Evolutionary conservation across 1,140 invertebrate genomes (phyloP), one percentile per base, ranked within the genome.

Genomic region (Zaprionus ornatus): DNA sequence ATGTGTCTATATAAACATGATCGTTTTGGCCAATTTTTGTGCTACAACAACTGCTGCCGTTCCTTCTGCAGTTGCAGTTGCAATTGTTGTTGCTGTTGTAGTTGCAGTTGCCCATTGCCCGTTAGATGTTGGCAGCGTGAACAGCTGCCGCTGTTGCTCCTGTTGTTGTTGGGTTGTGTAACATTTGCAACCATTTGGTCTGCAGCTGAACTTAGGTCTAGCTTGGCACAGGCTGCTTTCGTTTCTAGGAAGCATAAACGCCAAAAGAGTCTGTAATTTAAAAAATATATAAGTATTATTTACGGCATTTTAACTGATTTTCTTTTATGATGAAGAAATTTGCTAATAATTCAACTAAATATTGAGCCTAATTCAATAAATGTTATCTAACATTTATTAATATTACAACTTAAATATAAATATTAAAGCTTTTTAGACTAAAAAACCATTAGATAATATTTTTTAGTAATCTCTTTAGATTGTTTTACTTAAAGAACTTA

Each of bases 1-100:
- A 80, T 82, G 77, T 87, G 82, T 84, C 81, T 88, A 70, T 75
- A 88, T 80, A 87, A 87, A 88, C 84, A 87, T 88, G 81, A 90
- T 85, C 61, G 78, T 83, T 84, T 84, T 88, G 85, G 78, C 84
- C 84, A 88, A 88, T 88, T 90, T 88, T 56, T 88, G 71, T 71
- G 71, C 77, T 62, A 61, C 72, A 35, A 69, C 74, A 66, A 56
- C 69, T 72, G 64, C 69, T 87, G 68, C 59, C 66, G 68, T 61
- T 72, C 55, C 54, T 82, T 74, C 67, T 61, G 80, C 74, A 57
- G 66, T 61, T 64, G 67, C 37, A 45, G 40, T 45, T 45, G 40
- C 54, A 67, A 66, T 56, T 72, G 56, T 50, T 60, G 62, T 69
- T 77, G 74, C 56, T 56, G 45, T 50, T 45, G 32, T 48, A 52